Percentiles rank a stretch among this genome's conserved stretches.
These are phyloP conservation scores for Oryzaephilus surinamensis DNA, from an alignment of 1,140 invertebrate genomes.

Conservation along the genomic window DNA sequence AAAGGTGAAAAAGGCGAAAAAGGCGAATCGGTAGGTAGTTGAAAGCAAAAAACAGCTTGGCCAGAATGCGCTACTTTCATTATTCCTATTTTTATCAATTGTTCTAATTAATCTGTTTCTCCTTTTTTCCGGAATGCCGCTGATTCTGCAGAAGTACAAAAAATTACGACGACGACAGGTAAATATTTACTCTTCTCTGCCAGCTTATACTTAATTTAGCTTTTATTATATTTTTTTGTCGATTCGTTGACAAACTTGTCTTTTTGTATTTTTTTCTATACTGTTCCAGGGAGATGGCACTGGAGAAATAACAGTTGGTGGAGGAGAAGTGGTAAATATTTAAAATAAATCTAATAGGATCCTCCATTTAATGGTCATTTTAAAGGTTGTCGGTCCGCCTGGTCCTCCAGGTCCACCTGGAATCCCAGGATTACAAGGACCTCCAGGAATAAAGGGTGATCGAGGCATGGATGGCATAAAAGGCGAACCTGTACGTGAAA, in stretches of 20 bases:
- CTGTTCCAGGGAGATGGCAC: constrained; percentile 67
- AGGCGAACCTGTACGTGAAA: constrained; percentile 65
- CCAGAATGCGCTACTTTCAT: background rate
- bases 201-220: no score
- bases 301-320: constrained; percentile 58
- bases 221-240: background rate
- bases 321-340: constrained; percentile 50
- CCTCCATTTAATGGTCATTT: constrained; percentile 10
- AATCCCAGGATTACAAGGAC: constrained; percentile 62
- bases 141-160: constrained; percentile 68
- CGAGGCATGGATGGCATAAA: constrained; percentile 75
- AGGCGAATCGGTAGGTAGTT: constrained; percentile 79
- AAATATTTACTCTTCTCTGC: constrained; percentile 38
- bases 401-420: constrained; percentile 73
- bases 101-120: constrained; percentile 15
- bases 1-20: constrained; percentile 87
- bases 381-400: constrained; percentile 61
- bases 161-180: constrained; percentile 81
- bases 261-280: constrained; percentile 36
- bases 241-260: constrained; percentile 7
- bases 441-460: constrained; percentile 82
- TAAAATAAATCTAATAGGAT: background rate
- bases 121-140: constrained; percentile 33
- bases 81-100: background rate
- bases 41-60: background rate